Conservation (phyloP, 2,113 vertebrate species). For the Planiliza haematocheilus region DNA sequence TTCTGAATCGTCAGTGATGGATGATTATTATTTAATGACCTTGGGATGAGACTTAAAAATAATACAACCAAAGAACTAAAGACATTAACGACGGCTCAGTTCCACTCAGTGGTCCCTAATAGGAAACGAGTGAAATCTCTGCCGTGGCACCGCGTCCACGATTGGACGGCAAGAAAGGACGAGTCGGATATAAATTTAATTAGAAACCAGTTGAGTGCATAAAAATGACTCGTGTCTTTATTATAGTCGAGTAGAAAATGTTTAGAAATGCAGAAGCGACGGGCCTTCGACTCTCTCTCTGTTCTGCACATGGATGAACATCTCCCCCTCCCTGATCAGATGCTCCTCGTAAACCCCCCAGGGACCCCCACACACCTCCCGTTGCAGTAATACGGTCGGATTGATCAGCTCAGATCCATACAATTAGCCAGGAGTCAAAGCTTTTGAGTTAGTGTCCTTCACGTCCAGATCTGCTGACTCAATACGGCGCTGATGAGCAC, state of each 20-base stretch:
- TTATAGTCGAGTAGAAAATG: neutral
- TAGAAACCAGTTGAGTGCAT: conserved; percentile 4
- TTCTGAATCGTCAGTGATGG: too few species aligned
- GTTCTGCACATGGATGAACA: neutral
- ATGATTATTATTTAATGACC: too few species aligned
- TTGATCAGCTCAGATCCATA: conserved; percentile 66
- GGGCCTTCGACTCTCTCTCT: neutral
- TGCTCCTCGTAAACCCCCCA: conserved; percentile 21
- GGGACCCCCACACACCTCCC: conserved; percentile 25
- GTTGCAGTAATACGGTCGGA: conserved; percentile 48
- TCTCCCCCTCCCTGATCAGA: conserved; percentile 36
- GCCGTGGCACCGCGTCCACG: too few species aligned
- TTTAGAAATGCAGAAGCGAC: too few species aligned
- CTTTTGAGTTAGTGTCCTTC: conserved; percentile 58
- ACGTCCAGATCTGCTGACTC: conserved; percentile 55
- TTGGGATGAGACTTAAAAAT: too few species aligned
- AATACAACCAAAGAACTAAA: neutral
- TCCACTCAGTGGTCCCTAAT: neutral
- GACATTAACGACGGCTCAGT: neutral
- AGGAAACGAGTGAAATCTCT: neutral
- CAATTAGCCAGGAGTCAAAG: conserved; percentile 64
- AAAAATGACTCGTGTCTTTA: too few species aligned
- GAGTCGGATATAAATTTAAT: neutral
- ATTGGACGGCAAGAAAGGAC: neutral
- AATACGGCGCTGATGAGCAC: neutral